These are phyloP conservation scores for Anguilla megastoma DNA, from an alignment of 2,797 vertebrate genomes.

Conservation along the genomic window DNA sequence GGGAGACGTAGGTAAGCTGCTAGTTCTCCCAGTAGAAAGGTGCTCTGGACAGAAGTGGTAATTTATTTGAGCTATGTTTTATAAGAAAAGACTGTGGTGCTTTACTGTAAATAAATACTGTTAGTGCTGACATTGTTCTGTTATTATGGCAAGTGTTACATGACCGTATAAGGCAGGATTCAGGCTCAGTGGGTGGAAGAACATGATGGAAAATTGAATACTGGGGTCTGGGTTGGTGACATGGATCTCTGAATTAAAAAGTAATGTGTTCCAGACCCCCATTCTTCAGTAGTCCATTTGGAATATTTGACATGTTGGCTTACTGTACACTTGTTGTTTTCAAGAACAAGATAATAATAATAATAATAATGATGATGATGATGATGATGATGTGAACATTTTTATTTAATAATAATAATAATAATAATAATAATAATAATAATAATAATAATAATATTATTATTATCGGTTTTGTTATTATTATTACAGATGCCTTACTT, in stretches of 20 bases:
- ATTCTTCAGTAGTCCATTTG: neutral
- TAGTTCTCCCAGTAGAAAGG: neutral
- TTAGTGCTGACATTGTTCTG: neutral
- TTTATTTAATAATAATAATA: neutral
- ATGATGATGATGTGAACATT: too few species aligned
- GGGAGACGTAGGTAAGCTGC: neutral
- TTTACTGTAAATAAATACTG: neutral
- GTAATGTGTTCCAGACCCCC: neutral
- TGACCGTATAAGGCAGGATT: neutral
- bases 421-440: neutral
- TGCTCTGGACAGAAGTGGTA: neutral
- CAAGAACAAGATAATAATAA: neutral
- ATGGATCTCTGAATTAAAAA: neutral
- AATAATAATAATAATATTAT: neutral
- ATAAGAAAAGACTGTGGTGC: neutral
- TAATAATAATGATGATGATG: neutral
- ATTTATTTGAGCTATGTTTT: neutral
- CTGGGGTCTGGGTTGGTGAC: neutral
- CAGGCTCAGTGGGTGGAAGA: neutral
- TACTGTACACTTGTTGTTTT: too few species aligned
- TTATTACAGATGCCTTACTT: slow-evolving; percentile 39
- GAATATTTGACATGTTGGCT: neutral
- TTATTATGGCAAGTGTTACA: neutral
- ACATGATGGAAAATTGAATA: neutral
- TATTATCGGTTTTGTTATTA: too few species aligned